Evolutionary conservation across 2,797 vertebrate species (phyloP).

Genomic region (Hydrocynus forskahlii): DNA sequence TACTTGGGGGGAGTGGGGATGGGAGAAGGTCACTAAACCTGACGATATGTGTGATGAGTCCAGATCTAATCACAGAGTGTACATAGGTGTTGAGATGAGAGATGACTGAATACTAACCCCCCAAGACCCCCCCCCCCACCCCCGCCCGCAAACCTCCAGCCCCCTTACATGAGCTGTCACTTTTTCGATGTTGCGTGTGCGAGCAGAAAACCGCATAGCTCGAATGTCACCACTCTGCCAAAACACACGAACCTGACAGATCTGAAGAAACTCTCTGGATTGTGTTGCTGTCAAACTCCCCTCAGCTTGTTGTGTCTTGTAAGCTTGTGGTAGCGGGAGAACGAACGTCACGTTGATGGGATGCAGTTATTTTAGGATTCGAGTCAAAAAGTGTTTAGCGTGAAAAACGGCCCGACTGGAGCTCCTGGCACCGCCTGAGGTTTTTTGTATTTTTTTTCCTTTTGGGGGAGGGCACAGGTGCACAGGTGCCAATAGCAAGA

Average conservation of each 20-base stretch:
- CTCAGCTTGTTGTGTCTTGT: slow-evolving; percentile 58
- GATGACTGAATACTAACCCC: slow-evolving; percentile 6
- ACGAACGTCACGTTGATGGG: slow-evolving; percentile 46
- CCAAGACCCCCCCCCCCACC: not conserved
- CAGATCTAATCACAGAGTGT: slow-evolving; percentile 32
- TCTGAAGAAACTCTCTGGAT: slow-evolving; percentile 49
- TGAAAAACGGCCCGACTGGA: slow-evolving; percentile 44
- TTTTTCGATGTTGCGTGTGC: slow-evolving; percentile 50
- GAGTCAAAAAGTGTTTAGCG: slow-evolving; percentile 50
- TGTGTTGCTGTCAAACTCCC: slow-evolving; percentile 41
- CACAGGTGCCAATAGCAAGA: slow-evolving; percentile 37
- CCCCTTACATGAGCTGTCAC: slow-evolving; percentile 52
- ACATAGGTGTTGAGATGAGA: not conserved
- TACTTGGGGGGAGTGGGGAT: not conserved
- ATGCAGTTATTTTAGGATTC: slow-evolving; percentile 58
- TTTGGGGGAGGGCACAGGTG: slow-evolving; percentile 2
- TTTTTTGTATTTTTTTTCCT: slow-evolving; percentile 8
- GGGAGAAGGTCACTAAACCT: not conserved
- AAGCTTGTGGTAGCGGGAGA: slow-evolving; percentile 43
- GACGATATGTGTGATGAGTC: not conserved
- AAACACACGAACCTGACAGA: slow-evolving; percentile 59
- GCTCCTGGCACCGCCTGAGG: slow-evolving; percentile 41
- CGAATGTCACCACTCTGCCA: slow-evolving; percentile 56
- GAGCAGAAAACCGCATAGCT: slow-evolving; percentile 58
- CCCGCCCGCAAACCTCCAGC: not conserved